Conservation (phyloP, 2,113 vertebrate genomes). For the Diglossa brunneiventris region DNA sequence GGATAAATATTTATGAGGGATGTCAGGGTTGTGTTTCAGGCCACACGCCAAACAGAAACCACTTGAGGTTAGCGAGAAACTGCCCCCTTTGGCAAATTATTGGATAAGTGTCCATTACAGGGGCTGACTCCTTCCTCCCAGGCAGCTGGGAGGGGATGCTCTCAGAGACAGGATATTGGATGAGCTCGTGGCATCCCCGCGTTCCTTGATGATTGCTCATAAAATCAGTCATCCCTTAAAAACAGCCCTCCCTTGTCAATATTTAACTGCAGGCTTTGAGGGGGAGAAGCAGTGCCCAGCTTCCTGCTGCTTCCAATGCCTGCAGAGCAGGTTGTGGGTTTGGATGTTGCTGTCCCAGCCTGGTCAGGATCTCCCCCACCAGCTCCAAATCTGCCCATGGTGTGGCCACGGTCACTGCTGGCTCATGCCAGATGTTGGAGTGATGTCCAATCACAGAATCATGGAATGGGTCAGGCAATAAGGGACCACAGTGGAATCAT, state of each 20-base stretch:
- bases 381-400: fast-evolving
- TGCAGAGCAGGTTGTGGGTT: neutral
- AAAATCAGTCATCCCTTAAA: slow-evolving; percentile 38
- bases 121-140: slow-evolving; percentile 46
- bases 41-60: slow-evolving; percentile 27
- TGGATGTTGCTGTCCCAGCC: neutral
- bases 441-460: neutral
- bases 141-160: slow-evolving; percentile 35
- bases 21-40: slow-evolving; percentile 54
- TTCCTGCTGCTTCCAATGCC: neutral
- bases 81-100: slow-evolving; percentile 63
- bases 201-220: slow-evolving; percentile 47
- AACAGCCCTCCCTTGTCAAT: slow-evolving; percentile 42
- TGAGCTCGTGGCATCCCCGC: slow-evolving; percentile 28
- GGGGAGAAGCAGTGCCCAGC: neutral
- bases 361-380: neutral
- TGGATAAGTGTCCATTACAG: slow-evolving; percentile 67
- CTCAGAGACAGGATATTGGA: slow-evolving; percentile 66
- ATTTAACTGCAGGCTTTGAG: neutral
- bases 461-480: neutral
- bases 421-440: fast-evolving
- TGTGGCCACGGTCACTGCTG: neutral
- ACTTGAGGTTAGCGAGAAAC: slow-evolving; percentile 54
- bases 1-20: slow-evolving; percentile 63
- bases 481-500: neutral